Percentiles rank a stretch among this genome's conserved stretches.
These are phyloP conservation scores for Ginglymostoma cirratum DNA, from an alignment of 2,113 vertebrate genomes.

Conservation along the genomic window DNA sequence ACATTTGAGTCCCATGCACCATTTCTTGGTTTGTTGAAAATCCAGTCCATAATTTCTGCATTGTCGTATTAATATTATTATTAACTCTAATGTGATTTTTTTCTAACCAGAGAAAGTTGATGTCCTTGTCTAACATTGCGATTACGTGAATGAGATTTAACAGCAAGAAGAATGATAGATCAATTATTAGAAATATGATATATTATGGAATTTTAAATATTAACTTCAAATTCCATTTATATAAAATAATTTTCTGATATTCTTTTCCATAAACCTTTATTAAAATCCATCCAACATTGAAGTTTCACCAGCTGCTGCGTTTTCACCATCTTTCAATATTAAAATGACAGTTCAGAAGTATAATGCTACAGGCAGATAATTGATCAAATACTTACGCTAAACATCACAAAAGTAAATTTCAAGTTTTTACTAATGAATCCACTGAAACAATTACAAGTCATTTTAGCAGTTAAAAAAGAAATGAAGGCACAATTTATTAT, in stretches of 20 bases:
- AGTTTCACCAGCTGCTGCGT: not conserved
- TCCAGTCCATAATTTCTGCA: no score
- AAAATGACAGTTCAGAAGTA: not conserved
- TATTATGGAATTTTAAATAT: not conserved
- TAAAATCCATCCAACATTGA: not conserved
- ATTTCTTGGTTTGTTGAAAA: not conserved
- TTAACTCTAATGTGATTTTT: not conserved
- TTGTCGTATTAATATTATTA: not conserved
- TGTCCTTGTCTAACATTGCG: not conserved
- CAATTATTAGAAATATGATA: constrained; percentile 1
- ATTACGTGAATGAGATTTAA: not conserved
- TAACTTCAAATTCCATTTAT: not conserved
- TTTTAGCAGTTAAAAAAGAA: not conserved
- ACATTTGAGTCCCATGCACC: not conserved
- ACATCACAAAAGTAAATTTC: not conserved
- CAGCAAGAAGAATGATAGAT: not conserved
- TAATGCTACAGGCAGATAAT: not conserved
- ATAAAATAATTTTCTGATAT: not conserved
- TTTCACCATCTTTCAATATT: constrained; percentile 2
- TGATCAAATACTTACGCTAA: not conserved
- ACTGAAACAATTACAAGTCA: not conserved
- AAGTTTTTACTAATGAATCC: not conserved
- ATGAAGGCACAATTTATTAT: not conserved
- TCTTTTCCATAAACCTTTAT: no score
- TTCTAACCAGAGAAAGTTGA: not conserved